phyloP scores from a whole-genome alignment of 2,888 invertebrate genomes.

The Lycaena phlaeas region DNA sequence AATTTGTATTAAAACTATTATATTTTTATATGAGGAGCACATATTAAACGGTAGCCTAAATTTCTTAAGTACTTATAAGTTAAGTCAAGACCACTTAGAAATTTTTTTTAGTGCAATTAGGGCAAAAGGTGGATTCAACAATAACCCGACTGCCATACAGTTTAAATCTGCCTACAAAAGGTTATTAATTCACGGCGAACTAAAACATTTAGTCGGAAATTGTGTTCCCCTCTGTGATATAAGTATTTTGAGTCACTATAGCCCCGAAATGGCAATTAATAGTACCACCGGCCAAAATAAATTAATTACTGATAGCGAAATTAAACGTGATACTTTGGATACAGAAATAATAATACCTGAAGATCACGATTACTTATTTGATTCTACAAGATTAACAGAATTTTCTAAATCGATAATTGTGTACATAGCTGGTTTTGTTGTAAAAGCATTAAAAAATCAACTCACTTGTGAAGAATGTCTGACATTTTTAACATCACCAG shows the following conservation, averaged over 20 bases:
- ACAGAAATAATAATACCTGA: too few relatives aligned
- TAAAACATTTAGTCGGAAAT: background rate
- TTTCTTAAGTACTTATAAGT: background rate
- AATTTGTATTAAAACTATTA: background rate
- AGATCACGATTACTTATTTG: background rate
- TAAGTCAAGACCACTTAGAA: background rate
- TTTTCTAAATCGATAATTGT: background rate
- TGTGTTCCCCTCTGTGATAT: background rate
- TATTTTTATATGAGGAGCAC: background rate
- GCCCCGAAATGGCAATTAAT: background rate
- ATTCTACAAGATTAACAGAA: background rate
- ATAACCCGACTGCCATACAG: constrained; percentile 3
- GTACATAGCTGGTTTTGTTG: constrained; percentile 3
- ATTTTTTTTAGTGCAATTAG: background rate
- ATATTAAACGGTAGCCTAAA: background rate
- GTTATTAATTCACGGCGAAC: background rate
- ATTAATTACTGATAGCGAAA: background rate
- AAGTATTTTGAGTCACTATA: background rate
- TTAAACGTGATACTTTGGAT: background rate
- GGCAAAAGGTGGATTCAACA: constrained; percentile 3
- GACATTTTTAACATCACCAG: background rate
- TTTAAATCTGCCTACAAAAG: constrained; percentile 1
- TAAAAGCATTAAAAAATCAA: background rate
- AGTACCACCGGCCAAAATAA: too few relatives aligned
- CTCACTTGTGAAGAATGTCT: constrained; percentile 1